Base-by-base conservation (phyloP, 2,113 vertebrate species). In the Gopherus flavomarginatus region DNA sequence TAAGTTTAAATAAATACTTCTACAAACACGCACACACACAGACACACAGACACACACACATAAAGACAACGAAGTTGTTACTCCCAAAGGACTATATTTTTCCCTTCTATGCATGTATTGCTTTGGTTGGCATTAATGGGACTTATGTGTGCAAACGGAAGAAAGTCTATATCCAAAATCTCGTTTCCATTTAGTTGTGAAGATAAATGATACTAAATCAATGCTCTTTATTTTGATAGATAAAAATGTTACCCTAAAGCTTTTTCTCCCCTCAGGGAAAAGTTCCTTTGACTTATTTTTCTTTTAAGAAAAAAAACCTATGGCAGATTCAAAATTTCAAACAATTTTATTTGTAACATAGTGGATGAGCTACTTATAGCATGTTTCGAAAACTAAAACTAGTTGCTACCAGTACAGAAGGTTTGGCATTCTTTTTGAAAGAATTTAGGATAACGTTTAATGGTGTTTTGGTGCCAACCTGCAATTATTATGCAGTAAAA, bases 341-440 rank as follows among this genome's bases (percentile, higher is more conserved):
- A 44, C 42, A 47, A 47, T 89, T 80, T 88, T 7, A 19, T 85
- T 89, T 94, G 13, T 50, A 93, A 85, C 81, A 86, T 2, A 78
- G 69, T 17, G 89, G 42, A 81, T 84, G 44, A 93, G 59, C n/a
- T 88, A 91, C 81, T 94, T 88, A 88, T 89, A 29, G 92, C 65
- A 85, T 8, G 14, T 38, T 65, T 86, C 85, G 93, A 96, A 96
- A 95, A 84, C 29, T 90, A 38, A 94, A 84, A 87, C 16, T 83
- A 86, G 26, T 5, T 27, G 90, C 81, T 93, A 78, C 92, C 93
- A 91, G 84, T 90, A 11, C 5, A 85, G 14, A 87, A 47, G 94
- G 84, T 89, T 94, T 96, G 95, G 90, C 89, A 95, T 89, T 94
- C 24, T 90, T 72, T 57, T 94, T 92, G 83, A 92, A 92, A 95